Evolutionary conservation across 1,140 invertebrate genomes (phyloP).

Genomic region (Cyclargus thomasi): DNA sequence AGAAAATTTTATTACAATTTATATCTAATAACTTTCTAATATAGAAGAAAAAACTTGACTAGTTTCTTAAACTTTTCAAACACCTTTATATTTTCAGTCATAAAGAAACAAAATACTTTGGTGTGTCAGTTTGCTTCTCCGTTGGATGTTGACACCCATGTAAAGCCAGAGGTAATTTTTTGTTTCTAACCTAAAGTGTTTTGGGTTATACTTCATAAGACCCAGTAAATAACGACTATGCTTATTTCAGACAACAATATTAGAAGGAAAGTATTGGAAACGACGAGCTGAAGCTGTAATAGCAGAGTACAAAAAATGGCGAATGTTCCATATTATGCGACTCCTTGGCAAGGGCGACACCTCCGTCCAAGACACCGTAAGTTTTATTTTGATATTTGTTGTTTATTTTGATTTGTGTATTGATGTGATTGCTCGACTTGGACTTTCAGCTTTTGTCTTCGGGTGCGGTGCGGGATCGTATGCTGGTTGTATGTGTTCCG

Average conservation of each 20-base stretch:
- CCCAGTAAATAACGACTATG: not conserved
- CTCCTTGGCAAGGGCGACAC: constrained; percentile 84
- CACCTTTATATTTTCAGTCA: constrained; percentile 82
- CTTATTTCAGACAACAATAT: constrained; percentile 86
- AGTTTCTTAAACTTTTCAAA: not conserved
- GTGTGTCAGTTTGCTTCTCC: constrained; percentile 97
- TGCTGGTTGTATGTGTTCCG: not conserved
- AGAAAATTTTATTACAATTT: no score
- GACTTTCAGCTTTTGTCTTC: not conserved
- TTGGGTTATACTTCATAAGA: not conserved
- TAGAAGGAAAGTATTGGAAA: constrained; percentile 99
- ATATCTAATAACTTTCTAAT: no score
- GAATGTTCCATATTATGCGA: constrained; percentile 93
- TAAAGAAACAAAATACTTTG: constrained; percentile 90
- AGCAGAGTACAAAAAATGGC: constrained; percentile 99
- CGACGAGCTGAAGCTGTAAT: constrained; percentile 95
- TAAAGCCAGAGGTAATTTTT: constrained; percentile 91
- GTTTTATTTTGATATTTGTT: constrained; percentile 21
- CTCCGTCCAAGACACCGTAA: constrained; percentile 86
- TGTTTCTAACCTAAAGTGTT: constrained; percentile 18
- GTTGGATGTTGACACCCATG: constrained; percentile 94
- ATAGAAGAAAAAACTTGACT: no score
- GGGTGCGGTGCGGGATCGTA: not conserved
- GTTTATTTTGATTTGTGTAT: not conserved
- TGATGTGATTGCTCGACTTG: not conserved